A percentile compares a stretch with the other conserved stretches of the same genome.
phyloP scores from a whole-genome alignment of 2,113 vertebrate species.

The Apteryx mantelli region DNA sequence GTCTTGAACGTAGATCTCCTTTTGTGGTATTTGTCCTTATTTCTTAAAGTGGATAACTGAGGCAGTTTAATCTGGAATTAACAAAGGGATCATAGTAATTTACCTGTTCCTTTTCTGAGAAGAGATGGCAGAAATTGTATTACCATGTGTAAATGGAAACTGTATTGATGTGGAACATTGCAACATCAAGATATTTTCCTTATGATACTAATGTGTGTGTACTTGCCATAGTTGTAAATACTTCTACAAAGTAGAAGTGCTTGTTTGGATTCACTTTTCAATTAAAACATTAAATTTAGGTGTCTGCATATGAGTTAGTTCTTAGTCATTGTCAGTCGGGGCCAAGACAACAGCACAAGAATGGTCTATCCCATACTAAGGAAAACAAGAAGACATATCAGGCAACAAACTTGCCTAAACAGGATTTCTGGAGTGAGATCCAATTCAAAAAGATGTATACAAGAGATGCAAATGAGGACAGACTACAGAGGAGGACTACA shows the following conservation, averaged over 20 bases:
- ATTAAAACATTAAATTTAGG: background rate
- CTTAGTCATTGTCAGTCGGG: background rate
- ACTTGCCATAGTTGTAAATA: background rate
- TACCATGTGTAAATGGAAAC: background rate
- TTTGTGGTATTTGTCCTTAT: background rate
- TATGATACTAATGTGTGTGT: background rate
- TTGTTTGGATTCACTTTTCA: background rate
- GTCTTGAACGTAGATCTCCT: background rate
- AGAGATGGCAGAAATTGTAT: background rate
- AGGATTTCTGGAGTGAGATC: background rate
- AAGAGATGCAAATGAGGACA: background rate
- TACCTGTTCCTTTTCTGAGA: background rate
- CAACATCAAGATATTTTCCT: background rate
- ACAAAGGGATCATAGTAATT: background rate
- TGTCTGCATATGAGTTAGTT: background rate
- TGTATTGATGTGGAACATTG: too few relatives aligned
- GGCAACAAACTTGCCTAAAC: background rate
- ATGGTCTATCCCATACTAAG: background rate
- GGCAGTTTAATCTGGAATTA: background rate
- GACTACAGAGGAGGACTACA: background rate
- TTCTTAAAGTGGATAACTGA: background rate
- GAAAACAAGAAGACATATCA: background rate
- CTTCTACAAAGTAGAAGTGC: background rate
- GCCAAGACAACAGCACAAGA: background rate
- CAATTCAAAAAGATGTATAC: background rate